A percentile compares a stretch with the other conserved stretches of the same genome.
These are phyloP conservation scores for Bucco capensis DNA, from an alignment of 2,113 vertebrate genomes.

Conservation along the genomic window DNA sequence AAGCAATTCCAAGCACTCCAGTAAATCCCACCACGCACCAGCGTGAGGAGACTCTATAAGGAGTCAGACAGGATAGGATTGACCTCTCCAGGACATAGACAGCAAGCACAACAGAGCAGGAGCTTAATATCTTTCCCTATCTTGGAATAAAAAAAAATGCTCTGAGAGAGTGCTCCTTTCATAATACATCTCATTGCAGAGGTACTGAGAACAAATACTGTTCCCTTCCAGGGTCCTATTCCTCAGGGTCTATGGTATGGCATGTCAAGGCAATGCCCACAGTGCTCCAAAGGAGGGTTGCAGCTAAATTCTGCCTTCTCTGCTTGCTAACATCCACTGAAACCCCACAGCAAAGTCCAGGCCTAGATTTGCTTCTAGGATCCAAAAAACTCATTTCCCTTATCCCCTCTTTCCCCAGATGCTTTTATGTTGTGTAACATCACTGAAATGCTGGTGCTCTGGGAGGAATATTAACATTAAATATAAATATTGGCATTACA, in stretches of 20 bases:
- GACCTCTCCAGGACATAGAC: accelerated
- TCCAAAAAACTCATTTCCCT: not conserved
- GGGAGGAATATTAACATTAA: not conserved
- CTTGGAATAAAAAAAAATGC: not conserved
- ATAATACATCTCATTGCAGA: not conserved
- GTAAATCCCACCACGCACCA: not conserved
- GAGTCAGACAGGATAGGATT: not conserved
- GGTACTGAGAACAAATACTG: not conserved
- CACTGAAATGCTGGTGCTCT: not conserved
- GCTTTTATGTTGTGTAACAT: not conserved
- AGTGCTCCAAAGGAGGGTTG: not conserved
- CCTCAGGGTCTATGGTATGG: not conserved
- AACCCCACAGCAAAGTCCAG: not conserved
- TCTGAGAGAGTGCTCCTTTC: not conserved
- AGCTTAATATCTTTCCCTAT: not conserved
- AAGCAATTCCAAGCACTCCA: not conserved
- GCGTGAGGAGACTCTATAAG: not conserved
- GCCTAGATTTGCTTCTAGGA: not conserved
- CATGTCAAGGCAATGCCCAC: not conserved
- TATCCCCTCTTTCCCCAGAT: not conserved
- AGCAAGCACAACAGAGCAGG: not conserved
- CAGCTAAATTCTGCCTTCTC: not conserved
- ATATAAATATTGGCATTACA: not conserved
- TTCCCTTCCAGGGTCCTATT: not conserved
- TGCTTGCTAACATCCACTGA: not conserved